phyloP scores from a whole-genome alignment of 2,113 vertebrate genomes.

The Kryptolebias marmoratus region DNA sequence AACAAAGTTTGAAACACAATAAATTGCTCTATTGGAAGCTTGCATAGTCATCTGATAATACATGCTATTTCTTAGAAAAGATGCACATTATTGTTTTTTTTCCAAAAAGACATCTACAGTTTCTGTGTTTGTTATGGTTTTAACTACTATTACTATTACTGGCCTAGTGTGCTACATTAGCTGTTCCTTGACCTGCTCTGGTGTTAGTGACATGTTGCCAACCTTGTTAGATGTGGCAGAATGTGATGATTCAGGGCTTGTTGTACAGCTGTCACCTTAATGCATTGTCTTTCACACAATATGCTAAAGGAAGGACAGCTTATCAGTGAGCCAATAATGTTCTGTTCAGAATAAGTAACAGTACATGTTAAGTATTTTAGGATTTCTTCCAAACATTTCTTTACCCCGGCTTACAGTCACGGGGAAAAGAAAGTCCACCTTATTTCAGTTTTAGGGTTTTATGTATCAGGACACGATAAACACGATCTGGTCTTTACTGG shows the following conservation, averaged over 20 bases:
- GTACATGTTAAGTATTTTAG: slow-evolving; percentile 1
- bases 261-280: slow-evolving; percentile 44
- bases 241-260: slow-evolving; percentile 60
- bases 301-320: slow-evolving; percentile 13
- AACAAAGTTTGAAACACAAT: too few relatives aligned
- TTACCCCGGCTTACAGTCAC: background rate
- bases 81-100: background rate
- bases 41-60: background rate
- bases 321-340: background rate
- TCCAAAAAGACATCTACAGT: background rate
- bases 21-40: background rate
- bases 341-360: slow-evolving; percentile 2
- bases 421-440: too few relatives aligned
- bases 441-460: too few relatives aligned
- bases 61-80: background rate
- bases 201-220: slow-evolving; percentile 34
- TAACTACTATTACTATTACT: background rate
- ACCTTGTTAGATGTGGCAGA: slow-evolving; percentile 28
- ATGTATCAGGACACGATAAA: too few relatives aligned
- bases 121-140: background rate
- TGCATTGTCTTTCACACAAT: slow-evolving; percentile 18
- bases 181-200: slow-evolving; percentile 22
- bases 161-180: background rate
- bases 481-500: too few relatives aligned
- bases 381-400: background rate